phyloP scores from a whole-genome alignment of 2,113 vertebrate genomes.

The Shinisaurus crocodilurus region DNA sequence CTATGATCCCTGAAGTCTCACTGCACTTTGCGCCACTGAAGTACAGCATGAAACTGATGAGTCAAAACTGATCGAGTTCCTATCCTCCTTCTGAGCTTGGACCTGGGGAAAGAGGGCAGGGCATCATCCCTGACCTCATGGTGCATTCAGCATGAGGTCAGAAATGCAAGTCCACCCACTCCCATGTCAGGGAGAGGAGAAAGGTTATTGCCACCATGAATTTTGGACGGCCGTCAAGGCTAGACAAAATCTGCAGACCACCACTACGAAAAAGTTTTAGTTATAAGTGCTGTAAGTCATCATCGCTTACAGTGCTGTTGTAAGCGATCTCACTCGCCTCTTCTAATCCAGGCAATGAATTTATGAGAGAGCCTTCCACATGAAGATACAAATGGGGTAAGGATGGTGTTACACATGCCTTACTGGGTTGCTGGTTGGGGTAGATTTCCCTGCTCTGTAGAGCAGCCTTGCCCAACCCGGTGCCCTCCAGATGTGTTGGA shows the following conservation, averaged over 20 bases:
- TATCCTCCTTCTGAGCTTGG: not conserved
- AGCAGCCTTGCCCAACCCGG: not conserved
- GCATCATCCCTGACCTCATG: not conserved
- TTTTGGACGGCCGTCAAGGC: not conserved
- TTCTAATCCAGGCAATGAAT: not conserved
- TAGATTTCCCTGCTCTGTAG: not conserved
- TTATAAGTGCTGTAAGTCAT: no score
- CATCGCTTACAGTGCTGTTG: not conserved
- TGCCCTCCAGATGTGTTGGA: not conserved
- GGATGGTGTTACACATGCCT: not conserved
- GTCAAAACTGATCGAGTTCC: no score
- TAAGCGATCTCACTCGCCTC: not conserved
- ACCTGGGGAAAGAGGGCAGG: no score
- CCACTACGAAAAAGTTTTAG: not conserved
- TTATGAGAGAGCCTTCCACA: not conserved
- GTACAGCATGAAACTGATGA: no score
- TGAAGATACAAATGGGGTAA: not conserved
- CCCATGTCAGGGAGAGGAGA: not conserved
- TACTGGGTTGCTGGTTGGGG: not conserved
- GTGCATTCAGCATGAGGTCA: not conserved
- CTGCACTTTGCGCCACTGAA: no score
- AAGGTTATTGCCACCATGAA: not conserved
- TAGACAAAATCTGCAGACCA: not conserved
- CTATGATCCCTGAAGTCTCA: no score
- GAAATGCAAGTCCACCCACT: not conserved